Evolutionary conservation across 1,140 invertebrate species (phyloP), one percentile per base, ranked within the genome.

Genomic region (Anoplolepis gracilipes): DNA sequence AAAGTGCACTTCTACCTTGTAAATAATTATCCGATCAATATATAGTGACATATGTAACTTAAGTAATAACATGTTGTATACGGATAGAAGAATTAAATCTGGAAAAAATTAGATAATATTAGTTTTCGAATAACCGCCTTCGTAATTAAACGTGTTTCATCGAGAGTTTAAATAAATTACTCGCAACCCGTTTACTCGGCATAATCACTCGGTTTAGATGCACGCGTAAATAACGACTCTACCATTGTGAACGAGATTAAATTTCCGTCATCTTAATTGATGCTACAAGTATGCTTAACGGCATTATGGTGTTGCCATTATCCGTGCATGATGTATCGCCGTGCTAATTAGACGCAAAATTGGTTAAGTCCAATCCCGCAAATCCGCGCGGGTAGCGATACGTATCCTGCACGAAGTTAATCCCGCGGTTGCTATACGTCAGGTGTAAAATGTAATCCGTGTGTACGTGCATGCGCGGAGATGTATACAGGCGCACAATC

Each of bases 291-390:
- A 53, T 64, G 62, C 69, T 86, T 82, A 88, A 88, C 77, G 77
- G 84, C 84, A 86, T 88, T 86, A 90, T 76, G 39, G 77, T 53
- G 78, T 86, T 88, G 75, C 84, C 78, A 84, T 90, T 90, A 90
- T 86, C 86, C 65, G 36, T 30, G 70, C 61, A 42, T 65, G 84
- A 78, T 62, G 75, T 79, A 64, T 73, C 73, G 69, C 67, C 85
- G 76, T 59, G 88, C 79, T 90, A 90, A 90, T 90, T 90, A 90
- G 75, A 90, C 89, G 65, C 69, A 72, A 86, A 90, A 88, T 90
- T 87, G 89, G 86, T 90, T 90, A 86, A 84, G 90, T 73, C 78
- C 84, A 86, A 90, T 84, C 61, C 49, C n/a, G 36, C 70, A 57
- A 88, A 85, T 61, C 65, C 75, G 67, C 61, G 79, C 39, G 84